phyloP scores from a whole-genome alignment of 2,888 invertebrate species.

The Eupithecia abbreviata region DNA sequence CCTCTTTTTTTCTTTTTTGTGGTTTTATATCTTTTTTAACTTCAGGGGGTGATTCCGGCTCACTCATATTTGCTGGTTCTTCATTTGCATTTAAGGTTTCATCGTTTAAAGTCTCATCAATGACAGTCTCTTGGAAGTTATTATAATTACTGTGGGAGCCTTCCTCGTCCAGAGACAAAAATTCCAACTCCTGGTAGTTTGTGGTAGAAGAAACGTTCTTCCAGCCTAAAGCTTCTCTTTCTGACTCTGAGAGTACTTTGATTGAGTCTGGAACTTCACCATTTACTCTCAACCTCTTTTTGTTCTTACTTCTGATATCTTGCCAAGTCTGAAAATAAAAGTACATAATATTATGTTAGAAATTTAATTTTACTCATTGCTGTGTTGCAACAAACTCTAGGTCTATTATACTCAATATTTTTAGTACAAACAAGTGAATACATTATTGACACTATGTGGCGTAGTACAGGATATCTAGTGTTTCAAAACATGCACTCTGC shows the following conservation, averaged over 20 bases:
- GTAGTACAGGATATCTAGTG: no score
- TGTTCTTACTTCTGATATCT: slow-evolving; percentile 70
- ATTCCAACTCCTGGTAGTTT: slow-evolving; percentile 56
- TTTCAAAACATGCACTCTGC: no score
- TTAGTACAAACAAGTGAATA: no score
- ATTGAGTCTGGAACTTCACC: slow-evolving; percentile 59
- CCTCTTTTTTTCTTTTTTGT: slow-evolving; percentile 47
- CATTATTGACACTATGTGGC: no score
- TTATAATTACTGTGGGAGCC: slow-evolving; percentile 44
- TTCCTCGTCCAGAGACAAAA: slow-evolving; percentile 57
- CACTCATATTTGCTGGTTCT: slow-evolving; percentile 54
- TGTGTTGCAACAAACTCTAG: not conserved
- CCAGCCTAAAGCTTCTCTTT: slow-evolving; percentile 66
- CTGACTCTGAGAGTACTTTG: slow-evolving; percentile 58
- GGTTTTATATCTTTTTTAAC: slow-evolving; percentile 54
- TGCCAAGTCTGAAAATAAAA: slow-evolving; percentile 73
- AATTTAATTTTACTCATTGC: not conserved
- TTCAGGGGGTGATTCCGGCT: slow-evolving; percentile 63
- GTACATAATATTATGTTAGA: not conserved
- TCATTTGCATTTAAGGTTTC: slow-evolving; percentile 53
- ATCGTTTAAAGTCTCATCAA: slow-evolving; percentile 40
- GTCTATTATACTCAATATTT: no score
- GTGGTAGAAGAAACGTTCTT: slow-evolving; percentile 59
- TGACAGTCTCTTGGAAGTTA: slow-evolving; percentile 34
- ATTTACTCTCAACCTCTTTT: slow-evolving; percentile 62